Evolutionary conservation across 2,797 vertebrate genomes (phyloP).

Genomic region (Helostoma temminkii): DNA sequence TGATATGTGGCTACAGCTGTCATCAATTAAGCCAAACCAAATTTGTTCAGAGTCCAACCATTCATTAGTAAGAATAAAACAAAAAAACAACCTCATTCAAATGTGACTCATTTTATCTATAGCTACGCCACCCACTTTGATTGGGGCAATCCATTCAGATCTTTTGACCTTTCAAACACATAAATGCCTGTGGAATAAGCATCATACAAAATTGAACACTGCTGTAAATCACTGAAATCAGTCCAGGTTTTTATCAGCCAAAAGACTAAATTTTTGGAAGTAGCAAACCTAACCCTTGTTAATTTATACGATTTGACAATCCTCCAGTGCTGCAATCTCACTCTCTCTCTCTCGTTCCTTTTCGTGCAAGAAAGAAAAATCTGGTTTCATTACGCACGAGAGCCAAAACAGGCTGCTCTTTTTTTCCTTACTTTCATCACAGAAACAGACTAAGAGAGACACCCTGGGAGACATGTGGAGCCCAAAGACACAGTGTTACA

Average conservation of each 20-base stretch:
- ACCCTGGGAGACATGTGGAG: slow-evolving; percentile 69
- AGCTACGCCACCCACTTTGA: slow-evolving; percentile 58
- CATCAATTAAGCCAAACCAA: slow-evolving; percentile 48
- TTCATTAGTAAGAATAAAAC: slow-evolving; percentile 45
- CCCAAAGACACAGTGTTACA: slow-evolving; percentile 58
- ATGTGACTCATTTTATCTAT: slow-evolving; percentile 43
- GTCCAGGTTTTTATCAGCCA: slow-evolving; percentile 35
- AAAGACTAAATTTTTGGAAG: slow-evolving; percentile 44
- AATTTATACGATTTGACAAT: slow-evolving; percentile 60
- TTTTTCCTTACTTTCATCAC: slow-evolving; percentile 56
- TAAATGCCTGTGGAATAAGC: slow-evolving; percentile 18
- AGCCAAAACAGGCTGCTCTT: slow-evolving; percentile 70
- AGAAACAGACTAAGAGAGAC: slow-evolving; percentile 66
- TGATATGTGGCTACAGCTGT: slow-evolving; percentile 54
- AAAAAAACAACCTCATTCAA: slow-evolving; percentile 26
- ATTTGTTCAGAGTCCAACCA: slow-evolving; percentile 38
- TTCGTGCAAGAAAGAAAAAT: slow-evolving; percentile 67
- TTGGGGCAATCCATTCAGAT: slow-evolving; percentile 31
- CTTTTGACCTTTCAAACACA: slow-evolving; percentile 39
- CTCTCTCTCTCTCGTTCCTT: slow-evolving; percentile 30
- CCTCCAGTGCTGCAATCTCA: slow-evolving; percentile 13
- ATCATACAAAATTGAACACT: slow-evolving; percentile 22
- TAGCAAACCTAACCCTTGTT: slow-evolving; percentile 41
- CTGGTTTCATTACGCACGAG: slow-evolving; percentile 73
- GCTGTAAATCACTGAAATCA: slow-evolving; percentile 54